A percentile compares a stretch with the other conserved stretches of the same genome.
phyloP scores from a whole-genome alignment of 2,113 vertebrate genomes.

The Podarcis raffonei region DNA sequence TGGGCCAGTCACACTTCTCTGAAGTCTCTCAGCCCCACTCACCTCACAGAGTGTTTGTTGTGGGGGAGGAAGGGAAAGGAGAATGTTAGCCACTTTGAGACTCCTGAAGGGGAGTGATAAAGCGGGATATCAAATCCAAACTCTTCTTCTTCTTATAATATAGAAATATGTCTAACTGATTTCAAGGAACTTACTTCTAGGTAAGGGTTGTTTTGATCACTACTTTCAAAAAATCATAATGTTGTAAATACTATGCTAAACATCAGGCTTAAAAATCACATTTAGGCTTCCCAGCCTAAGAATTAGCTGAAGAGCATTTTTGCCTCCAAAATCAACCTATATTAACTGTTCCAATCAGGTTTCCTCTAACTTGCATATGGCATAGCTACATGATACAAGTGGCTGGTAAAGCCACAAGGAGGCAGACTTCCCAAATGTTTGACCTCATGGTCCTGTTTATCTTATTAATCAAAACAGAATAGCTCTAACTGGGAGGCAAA shows the following conservation, averaged over 20 bases:
- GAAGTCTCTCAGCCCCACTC: too few relatives aligned
- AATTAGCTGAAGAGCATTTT: background rate
- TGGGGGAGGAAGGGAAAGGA: too few relatives aligned
- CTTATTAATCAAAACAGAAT: slow-evolving; percentile 29
- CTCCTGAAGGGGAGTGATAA: too few relatives aligned
- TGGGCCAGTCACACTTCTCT: too few relatives aligned
- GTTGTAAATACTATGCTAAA: background rate
- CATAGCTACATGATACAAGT: background rate
- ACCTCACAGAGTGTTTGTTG: too few relatives aligned
- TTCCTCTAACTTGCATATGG: background rate
- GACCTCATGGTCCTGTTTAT: background rate
- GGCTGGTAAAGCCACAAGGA: background rate
- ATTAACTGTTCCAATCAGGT: background rate
- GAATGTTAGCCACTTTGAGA: too few relatives aligned
- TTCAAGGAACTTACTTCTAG: background rate
- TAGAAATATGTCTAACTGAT: background rate
- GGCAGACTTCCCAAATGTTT: background rate
- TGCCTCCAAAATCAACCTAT: background rate
- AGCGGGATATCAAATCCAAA: too few relatives aligned
- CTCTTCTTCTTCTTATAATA: too few relatives aligned
- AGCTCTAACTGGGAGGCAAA: background rate
- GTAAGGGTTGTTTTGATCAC: background rate
- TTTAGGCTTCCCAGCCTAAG: background rate
- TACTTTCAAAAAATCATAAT: background rate
- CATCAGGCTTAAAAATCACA: background rate